A percentile compares a stretch with the other conserved stretches of the same genome.
Evolutionary conservation across 1,140 invertebrate genomes (phyloP).

Genomic region (Microplitis mediator): DNA sequence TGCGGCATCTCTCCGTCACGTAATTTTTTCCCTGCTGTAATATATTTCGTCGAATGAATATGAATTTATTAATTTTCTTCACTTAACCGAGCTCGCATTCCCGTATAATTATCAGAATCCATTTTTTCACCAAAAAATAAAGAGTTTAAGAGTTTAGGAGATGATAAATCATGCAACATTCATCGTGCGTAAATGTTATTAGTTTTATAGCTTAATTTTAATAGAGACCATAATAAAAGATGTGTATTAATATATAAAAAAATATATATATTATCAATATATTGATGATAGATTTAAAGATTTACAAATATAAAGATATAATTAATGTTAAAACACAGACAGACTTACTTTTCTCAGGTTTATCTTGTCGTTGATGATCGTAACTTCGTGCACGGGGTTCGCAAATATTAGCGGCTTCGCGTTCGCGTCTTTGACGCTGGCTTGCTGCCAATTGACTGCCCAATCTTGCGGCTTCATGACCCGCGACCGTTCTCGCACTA

Average conservation of each 20-base stretch:
- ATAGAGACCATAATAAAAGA: not conserved
- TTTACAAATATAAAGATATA: not conserved
- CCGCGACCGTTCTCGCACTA: slow-evolving; percentile 74
- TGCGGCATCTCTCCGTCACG: no score
- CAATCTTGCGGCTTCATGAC: slow-evolving; percentile 76
- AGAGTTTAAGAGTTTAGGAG: no score
- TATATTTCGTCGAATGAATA: no score
- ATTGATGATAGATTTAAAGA: not conserved
- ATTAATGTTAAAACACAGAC: not conserved
- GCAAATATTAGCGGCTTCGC: slow-evolving; percentile 53
- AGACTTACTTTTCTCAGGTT: slow-evolving; percentile 65
- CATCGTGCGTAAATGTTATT: not conserved
- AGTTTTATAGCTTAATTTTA: not conserved
- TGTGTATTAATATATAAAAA: not conserved
- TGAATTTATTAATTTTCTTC: no score
- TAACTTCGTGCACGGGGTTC: slow-evolving; percentile 69
- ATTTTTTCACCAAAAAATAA: no score
- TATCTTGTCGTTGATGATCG: slow-evolving; percentile 66
- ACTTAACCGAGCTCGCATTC: no score
- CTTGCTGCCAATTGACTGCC: slow-evolving; percentile 73
- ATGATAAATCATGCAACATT: no score
- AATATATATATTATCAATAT: not conserved
- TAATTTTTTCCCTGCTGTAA: no score
- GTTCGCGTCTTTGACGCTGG: slow-evolving; percentile 60
- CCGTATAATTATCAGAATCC: no score